Conservation (phyloP, 2,113 vertebrate genomes). For the Natator depressus region DNA sequence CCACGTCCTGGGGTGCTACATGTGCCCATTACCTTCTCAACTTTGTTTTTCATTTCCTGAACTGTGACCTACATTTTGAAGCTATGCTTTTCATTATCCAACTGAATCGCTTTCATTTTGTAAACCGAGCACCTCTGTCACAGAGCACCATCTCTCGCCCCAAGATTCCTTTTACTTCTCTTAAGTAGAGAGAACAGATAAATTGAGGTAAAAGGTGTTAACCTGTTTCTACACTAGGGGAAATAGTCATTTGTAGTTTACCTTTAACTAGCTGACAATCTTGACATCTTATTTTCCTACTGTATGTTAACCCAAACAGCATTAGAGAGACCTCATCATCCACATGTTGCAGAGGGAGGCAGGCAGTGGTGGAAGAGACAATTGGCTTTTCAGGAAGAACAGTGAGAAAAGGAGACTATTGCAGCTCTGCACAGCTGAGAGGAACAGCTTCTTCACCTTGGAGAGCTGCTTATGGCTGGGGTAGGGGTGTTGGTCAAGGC, state of each 20-base stretch:
- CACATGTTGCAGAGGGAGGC: neutral
- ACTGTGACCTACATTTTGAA: neutral
- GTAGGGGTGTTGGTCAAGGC: neutral
- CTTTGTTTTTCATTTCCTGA: neutral
- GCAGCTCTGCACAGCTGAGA: neutral
- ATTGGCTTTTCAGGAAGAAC: neutral
- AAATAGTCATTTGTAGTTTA: neutral
- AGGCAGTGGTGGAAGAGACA: neutral
- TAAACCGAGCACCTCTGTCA: neutral
- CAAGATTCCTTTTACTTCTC: neutral
- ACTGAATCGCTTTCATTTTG: neutral
- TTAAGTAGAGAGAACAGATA: neutral
- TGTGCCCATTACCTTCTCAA: neutral
- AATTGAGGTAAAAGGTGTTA: neutral
- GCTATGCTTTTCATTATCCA: neutral
- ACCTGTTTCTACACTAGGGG: neutral
- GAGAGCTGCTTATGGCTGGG: neutral
- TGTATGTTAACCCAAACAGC: neutral
- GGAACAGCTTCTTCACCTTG: neutral
- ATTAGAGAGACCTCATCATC: neutral
- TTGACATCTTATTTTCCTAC: neutral
- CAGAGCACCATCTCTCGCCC: neutral
- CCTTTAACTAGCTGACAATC: neutral
- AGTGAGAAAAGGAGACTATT: neutral
- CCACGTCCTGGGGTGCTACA: neutral